Percentiles rank a stretch among this genome's conserved stretches.
phyloP scores from a whole-genome alignment of 2,888 invertebrate genomes.

The Gnatocerus cornutus region DNA sequence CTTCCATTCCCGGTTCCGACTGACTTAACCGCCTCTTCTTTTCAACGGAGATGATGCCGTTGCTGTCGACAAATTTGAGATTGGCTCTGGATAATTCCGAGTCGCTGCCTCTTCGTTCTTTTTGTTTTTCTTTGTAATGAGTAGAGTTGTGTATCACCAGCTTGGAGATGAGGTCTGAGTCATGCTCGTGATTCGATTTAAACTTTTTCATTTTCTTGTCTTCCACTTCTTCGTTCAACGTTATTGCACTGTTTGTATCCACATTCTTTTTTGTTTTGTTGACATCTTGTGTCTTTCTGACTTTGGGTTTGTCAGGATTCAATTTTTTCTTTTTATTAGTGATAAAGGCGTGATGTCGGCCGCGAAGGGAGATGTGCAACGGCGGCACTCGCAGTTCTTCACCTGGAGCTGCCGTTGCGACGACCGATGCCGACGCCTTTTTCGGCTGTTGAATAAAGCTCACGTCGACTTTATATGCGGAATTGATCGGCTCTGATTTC shows the following conservation, averaged over 20 bases:
- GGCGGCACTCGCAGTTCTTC: slow-evolving; percentile 91
- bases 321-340: slow-evolving; percentile 80
- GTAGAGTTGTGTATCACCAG: slow-evolving; percentile 62
- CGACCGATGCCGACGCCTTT: slow-evolving; percentile 62
- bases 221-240: slow-evolving; percentile 49
- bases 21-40: slow-evolving; percentile 79
- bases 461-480: slow-evolving; percentile 87
- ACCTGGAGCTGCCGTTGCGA: slow-evolving; percentile 55
- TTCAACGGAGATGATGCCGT: slow-evolving; percentile 77
- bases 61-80: slow-evolving; percentile 71
- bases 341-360: slow-evolving; percentile 89
- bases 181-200: slow-evolving; percentile 63
- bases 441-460: slow-evolving; percentile 80
- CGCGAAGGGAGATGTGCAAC: slow-evolving; percentile 88
- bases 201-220: slow-evolving; percentile 65
- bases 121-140: slow-evolving; percentile 66
- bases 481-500: slow-evolving; percentile 85
- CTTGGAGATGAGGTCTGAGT: slow-evolving; percentile 58
- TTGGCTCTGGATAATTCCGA: slow-evolving; percentile 68
- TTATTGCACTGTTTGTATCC: slow-evolving; percentile 49
- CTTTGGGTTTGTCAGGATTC: slow-evolving; percentile 64
- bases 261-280: slow-evolving; percentile 33
- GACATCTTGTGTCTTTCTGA: slow-evolving; percentile 60
- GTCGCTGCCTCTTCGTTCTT: slow-evolving; percentile 74
- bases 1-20: slow-evolving; percentile 65